Conservation (phyloP, 1,140 invertebrate species). For the Drosophila orosa region DNA sequence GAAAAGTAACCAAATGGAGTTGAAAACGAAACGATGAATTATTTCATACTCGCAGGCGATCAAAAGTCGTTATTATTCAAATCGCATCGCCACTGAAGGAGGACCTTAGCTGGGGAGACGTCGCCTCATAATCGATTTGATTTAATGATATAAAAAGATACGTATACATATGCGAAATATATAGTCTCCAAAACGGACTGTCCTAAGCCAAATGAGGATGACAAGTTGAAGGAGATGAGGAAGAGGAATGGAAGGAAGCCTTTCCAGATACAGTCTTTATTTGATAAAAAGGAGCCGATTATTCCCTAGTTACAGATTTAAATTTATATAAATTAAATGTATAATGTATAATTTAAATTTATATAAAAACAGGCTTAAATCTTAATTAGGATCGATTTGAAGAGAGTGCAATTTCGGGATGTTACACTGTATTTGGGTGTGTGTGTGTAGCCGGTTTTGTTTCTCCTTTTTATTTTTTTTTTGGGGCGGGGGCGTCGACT, state of each 20-base stretch:
- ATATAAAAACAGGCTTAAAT: not conserved
- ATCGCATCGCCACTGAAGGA: constrained; percentile 39
- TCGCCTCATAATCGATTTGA: constrained; percentile 20
- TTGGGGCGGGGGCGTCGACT: constrained; percentile 41
- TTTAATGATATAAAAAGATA: constrained; percentile 11
- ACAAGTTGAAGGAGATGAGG: not conserved
- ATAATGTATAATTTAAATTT: no score
- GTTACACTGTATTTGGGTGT: constrained; percentile 7
- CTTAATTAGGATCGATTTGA: not conserved
- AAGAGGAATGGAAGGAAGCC: not conserved
- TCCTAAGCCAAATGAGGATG: constrained; percentile 10
- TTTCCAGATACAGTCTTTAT: constrained; percentile 1
- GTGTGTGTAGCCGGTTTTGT: constrained; percentile 5
- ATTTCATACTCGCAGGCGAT: constrained; percentile 43
- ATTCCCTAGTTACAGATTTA: not conserved
- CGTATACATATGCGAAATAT: constrained; percentile 1
- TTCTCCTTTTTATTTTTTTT: constrained; percentile 14
- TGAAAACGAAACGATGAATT: constrained; percentile 49
- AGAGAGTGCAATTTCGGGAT: not conserved
- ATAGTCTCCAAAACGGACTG: constrained; percentile 15
- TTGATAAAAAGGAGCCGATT: not conserved
- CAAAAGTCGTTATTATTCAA: constrained; percentile 69
- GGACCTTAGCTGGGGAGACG: constrained; percentile 34
- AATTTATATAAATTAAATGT: not conserved
- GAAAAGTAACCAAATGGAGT: constrained; percentile 40